A percentile compares a stretch with the other conserved stretches of the same genome.
Conservation (phyloP, 2,797 vertebrate genomes). For the Setipinna tenuifilis region DNA sequence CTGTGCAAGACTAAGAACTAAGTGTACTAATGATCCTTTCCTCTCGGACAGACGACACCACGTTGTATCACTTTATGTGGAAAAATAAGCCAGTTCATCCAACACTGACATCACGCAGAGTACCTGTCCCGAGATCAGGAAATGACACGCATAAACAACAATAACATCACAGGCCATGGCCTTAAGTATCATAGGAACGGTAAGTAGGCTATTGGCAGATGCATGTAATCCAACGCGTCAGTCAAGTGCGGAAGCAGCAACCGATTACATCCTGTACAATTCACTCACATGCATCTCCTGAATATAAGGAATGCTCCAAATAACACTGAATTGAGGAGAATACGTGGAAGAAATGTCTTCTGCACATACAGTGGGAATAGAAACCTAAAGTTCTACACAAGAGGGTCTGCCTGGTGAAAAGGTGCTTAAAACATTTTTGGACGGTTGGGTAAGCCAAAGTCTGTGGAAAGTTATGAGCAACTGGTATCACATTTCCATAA, state of each 20-base stretch:
- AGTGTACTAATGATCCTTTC: not conserved
- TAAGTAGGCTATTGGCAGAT: not conserved
- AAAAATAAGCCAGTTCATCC: not conserved
- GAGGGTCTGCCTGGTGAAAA: conserved; percentile 42
- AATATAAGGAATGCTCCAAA: not conserved
- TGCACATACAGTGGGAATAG: not conserved
- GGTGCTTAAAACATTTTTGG: conserved; percentile 49
- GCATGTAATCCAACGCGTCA: not conserved
- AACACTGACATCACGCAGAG: not conserved
- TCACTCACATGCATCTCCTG: not conserved
- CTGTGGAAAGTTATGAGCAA: conserved; percentile 58
- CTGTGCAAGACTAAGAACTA: not conserved
- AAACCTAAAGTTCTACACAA: not conserved
- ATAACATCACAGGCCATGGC: not conserved
- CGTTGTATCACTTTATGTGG: not conserved
- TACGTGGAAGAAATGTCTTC: not conserved
- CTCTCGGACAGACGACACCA: not conserved
- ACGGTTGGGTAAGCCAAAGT: conserved; percentile 56
- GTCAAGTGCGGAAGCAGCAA: not conserved
- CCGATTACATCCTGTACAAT: not conserved
- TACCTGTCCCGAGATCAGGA: not conserved
- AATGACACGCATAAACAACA: not conserved
- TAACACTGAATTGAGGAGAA: not conserved
- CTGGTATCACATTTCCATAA: conserved; percentile 71
- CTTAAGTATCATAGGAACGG: not conserved